Base-by-base conservation (phyloP, 1,140 invertebrate genomes). In the Formica selysi region DNA sequence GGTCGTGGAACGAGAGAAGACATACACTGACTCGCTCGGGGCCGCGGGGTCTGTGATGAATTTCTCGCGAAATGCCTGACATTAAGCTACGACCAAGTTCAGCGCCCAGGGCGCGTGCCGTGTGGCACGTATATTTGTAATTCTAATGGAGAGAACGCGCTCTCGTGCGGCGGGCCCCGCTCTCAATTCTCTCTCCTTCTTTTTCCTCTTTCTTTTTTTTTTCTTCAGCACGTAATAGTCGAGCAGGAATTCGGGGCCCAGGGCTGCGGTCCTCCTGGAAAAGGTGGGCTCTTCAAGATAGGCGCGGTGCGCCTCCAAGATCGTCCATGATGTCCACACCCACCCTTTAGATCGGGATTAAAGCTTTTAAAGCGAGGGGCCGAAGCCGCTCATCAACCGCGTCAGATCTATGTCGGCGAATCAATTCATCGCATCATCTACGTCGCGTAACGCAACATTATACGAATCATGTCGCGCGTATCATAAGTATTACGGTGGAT, bases 1-100 rank as follows among this genome's bases (percentile, higher is more conserved):
- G 19, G 29, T 38, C 79, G 38, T 81, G 44, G n/a, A 81, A 36
- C 22, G 70, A 70, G 78, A 73, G 79, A 62, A 22, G 79, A 73
- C 48, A 19, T 16, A 51, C 48, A 51, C 68, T 61, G 54, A 38
- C 79, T 67, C n/a, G 29, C 62, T 73, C 54, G 51, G 29, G 51
- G 67, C 79, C 78, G 36, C 57, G 22, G 85, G 89, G 73, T 48
- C 26, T 83, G 68, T 89, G 89, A 87, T 90, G 87, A 90, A 91
- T 91, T 90, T 90, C 87, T 91, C 90, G 86, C 89, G 80, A 91
- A 90, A 91, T 90, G 86, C 61, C 90, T 90, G 89, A 76, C 90
- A 91, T 91, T 91, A 91, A 85, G 84, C 59, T 88, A 85, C 74
- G 86, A 83, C 76, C 54, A 76, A 90, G 89, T 90, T 88, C 84